Evolutionary conservation across 1,140 invertebrate genomes (phyloP).

Genomic region (Onthophagus taurus): DNA sequence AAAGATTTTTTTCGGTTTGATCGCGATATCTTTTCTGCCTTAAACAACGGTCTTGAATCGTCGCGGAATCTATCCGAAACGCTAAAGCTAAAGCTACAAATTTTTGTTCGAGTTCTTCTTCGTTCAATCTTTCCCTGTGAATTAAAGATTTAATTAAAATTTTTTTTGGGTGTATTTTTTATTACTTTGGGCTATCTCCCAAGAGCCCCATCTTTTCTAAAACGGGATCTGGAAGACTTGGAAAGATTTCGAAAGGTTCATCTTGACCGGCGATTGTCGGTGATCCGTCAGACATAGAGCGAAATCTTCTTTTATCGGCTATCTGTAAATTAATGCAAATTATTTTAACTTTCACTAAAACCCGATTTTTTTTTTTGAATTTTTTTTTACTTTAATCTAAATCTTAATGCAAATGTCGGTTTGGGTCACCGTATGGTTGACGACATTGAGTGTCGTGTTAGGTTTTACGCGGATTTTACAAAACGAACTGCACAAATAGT

Average conservation of each 20-base stretch:
- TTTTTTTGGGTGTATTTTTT: constrained; percentile 4
- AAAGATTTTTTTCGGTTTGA: constrained; percentile 35
- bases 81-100: constrained; percentile 32
- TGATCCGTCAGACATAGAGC: constrained; percentile 31
- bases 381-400: too few species aligned
- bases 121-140: constrained; percentile 26
- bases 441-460: too few species aligned
- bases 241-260: constrained; percentile 25
- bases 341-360: too few species aligned
- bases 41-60: constrained; percentile 31
- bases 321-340: constrained; percentile 16
- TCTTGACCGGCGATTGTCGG: constrained; percentile 13
- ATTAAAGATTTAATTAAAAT: too few species aligned
- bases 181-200: constrained; percentile 22
- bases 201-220: constrained; percentile 31
- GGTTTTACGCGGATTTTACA: too few species aligned
- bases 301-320: constrained; percentile 19
- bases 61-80: constrained; percentile 33
- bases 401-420: too few species aligned
- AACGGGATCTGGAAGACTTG: constrained; percentile 30
- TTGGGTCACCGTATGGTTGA: too few species aligned
- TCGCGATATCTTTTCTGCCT: constrained; percentile 31
- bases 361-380: too few species aligned
- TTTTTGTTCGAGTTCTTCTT: constrained; percentile 35
- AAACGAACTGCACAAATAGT: too few species aligned